Evolutionary conservation across 2,113 vertebrate species (phyloP), one percentile per base, ranked within the genome.

Genomic region (Crotalus helleri): DNA sequence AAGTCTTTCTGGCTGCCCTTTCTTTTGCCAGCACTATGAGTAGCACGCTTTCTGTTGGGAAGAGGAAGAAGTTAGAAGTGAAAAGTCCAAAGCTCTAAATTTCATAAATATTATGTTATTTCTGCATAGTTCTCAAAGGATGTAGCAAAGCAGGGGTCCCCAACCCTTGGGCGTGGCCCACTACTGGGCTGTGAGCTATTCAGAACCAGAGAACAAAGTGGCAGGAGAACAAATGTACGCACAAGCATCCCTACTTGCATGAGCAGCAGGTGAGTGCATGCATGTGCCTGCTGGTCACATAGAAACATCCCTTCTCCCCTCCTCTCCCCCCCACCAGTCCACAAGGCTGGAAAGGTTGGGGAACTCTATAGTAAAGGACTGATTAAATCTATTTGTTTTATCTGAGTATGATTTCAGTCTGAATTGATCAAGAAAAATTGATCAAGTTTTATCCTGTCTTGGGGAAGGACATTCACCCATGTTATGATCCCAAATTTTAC

Each of bases 1-100:
- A 99, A 97, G 94, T 99, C 99, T 96, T 99, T 99, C 97, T 99
- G 99, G 94, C 98, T 99, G 93, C 99, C 99, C 90, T 99, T 99
- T 92, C 99, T 97, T 89, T 99, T 99, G 10, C 97, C 98, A 39
- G 96, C 97, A 2, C 98, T 98, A 96, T 99, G 98, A 54, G 98
- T 98, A 15, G 98, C 98, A n/a, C 99, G 97, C 95, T 99, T 99
- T 97, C 99, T 99, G 92, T 51, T 91, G 44, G 44, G 0, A 90
- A 11, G 46, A 39, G 58, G 89, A 69, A 39, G 88, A 89, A 91
- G 93, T 29, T 6, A n/a, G 21, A 39, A 89, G 0, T 1, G 6
- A 51, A 90, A 89, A 0, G 0, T 39, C 1, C 85, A 9, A 69
- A 53, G 0, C 33, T 21, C 24, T 12, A 1, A 0, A 33, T 23